Percentiles rank a stretch among this genome's conserved stretches.
These are phyloP conservation scores for Ennomos fuscantarius DNA, from an alignment of 2,888 invertebrate genomes.

Conservation along the genomic window DNA sequence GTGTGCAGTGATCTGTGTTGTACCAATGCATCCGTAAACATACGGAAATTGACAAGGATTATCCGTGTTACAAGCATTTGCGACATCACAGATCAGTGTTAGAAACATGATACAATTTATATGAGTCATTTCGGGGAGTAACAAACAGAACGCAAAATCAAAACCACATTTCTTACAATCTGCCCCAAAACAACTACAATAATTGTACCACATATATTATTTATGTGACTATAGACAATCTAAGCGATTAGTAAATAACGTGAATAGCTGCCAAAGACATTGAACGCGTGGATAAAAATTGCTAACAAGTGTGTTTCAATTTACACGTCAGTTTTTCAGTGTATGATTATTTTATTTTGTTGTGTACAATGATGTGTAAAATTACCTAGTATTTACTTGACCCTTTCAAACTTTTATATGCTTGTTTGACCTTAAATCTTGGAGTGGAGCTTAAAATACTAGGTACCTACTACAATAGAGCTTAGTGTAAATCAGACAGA, in stretches of 20 bases:
- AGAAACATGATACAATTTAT: conserved; percentile 47
- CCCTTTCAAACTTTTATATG: too few relatives aligned
- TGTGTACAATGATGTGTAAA: background rate
- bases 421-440: too few relatives aligned
- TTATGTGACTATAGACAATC: conserved; percentile 11
- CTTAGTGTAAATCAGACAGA: conserved; percentile 21
- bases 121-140: conserved; percentile 37
- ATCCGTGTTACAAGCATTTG: conserved; percentile 39
- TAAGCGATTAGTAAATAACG: conserved; percentile 25
- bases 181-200: conserved; percentile 22
- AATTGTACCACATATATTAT: conserved; percentile 23
- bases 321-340: conserved; percentile 1
- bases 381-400: too few relatives aligned
- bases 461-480: conserved; percentile 3
- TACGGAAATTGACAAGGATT: conserved; percentile 30
- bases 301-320: conserved; percentile 11
- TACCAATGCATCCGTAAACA: conserved; percentile 40
- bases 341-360: background rate
- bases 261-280: conserved; percentile 14
- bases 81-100: conserved; percentile 58
- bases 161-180: background rate
- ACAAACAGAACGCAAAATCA: background rate
- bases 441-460: too few relatives aligned
- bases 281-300: conserved; percentile 10
- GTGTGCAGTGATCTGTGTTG: conserved; percentile 60